Percentiles rank a stretch among this genome's conserved stretches.
Conservation (phyloP, 2,888 invertebrate species). For the Lasioglossum oenotherae region DNA sequence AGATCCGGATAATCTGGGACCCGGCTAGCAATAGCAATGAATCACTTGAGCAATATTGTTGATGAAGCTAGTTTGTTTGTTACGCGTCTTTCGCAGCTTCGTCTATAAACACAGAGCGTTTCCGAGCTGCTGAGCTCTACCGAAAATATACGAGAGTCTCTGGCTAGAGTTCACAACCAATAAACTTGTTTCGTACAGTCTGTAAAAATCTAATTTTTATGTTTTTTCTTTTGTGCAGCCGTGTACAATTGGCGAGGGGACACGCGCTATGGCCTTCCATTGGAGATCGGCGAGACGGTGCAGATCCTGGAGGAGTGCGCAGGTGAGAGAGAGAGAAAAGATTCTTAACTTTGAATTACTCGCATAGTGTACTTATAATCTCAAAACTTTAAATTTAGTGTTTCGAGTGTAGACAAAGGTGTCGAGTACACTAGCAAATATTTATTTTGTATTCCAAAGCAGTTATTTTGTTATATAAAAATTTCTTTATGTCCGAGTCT, state of each 20-base stretch:
- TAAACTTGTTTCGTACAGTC: neutral
- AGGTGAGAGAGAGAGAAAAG: conserved; percentile 85
- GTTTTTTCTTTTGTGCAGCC: conserved; percentile 87
- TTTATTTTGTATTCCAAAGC: no score
- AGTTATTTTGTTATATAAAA: no score
- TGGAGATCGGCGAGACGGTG: conserved; percentile 96
- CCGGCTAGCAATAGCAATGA: neutral
- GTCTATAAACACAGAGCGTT: neutral
- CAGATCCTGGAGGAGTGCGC: conserved; percentile 96
- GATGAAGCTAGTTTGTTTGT: neutral
- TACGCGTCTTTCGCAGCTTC: neutral
- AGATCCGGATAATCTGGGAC: neutral
- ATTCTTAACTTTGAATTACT: no score
- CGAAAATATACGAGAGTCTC: neutral
- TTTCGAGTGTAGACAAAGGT: no score
- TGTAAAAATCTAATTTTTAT: conserved; percentile 24
- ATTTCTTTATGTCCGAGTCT: no score
- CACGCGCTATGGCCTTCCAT: conserved; percentile 91
- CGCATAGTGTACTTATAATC: neutral
- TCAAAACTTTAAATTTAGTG: no score
- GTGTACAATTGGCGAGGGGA: conserved; percentile 96
- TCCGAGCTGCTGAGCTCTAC: neutral
- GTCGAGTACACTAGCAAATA: no score
- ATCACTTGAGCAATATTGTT: neutral
- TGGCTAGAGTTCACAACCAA: neutral